Conservation (phyloP, 2,888 invertebrate genomes). For the Eulithis prunata region DNA sequence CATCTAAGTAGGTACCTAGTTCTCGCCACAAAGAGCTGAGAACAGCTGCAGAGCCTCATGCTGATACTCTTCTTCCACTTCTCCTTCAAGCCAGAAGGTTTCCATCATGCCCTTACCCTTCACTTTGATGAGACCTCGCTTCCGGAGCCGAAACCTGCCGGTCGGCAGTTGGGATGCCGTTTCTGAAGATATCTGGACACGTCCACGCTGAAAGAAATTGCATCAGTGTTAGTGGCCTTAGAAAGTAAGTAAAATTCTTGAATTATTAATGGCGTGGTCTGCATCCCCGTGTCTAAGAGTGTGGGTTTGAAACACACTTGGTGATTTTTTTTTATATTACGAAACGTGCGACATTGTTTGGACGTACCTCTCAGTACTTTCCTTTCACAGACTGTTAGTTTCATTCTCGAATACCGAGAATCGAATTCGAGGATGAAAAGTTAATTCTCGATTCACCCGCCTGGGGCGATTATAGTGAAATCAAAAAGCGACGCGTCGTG, state of each 20-base stretch:
- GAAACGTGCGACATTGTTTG: no score
- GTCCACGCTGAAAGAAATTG: conserved; percentile 63
- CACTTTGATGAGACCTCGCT: conserved; percentile 90
- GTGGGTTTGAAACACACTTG: no score
- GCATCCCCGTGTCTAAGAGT: no score
- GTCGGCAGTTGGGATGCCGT: conserved; percentile 88
- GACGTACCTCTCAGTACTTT: no score
- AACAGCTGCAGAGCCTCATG: conserved; percentile 73
- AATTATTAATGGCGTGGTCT: no score
- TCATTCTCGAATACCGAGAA: no score
- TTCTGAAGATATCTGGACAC: conserved; percentile 89
- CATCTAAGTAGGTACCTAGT: conserved; percentile 37
- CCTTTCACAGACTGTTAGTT: no score
- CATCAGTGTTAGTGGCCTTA: background rate
- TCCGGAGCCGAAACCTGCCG: conserved; percentile 87
- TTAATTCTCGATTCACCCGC: no score
- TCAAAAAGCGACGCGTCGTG: no score
- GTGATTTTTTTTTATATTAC: no score
- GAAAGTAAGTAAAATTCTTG: background rate
- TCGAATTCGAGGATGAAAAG: no score
- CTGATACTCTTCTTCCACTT: conserved; percentile 78
- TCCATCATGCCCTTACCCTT: conserved; percentile 97
- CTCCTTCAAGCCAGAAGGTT: conserved; percentile 90
- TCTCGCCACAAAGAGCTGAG: conserved; percentile 67
- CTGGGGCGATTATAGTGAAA: no score